phyloP scores from a whole-genome alignment of 2,888 invertebrate species.

The Parnassius orleans region DNA sequence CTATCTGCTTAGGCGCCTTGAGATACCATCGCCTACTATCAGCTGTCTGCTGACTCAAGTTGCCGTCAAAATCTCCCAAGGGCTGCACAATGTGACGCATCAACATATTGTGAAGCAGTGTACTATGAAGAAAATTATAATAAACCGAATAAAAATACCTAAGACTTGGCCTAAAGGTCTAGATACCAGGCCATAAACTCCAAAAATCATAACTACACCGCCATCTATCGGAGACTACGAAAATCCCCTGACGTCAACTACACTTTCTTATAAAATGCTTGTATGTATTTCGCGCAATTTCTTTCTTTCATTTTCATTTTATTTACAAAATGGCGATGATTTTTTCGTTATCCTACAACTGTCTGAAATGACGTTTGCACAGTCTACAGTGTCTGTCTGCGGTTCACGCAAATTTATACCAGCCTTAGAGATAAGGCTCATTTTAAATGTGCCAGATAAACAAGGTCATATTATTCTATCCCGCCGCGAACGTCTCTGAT shows the following conservation, averaged over 20 bases:
- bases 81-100: too few relatives aligned
- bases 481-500: slow-evolving; percentile 21
- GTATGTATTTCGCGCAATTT: slow-evolving; percentile 3
- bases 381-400: not conserved
- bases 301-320: not conserved
- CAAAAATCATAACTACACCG: too few relatives aligned
- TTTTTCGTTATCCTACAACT: slow-evolving; percentile 8
- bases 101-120: too few relatives aligned
- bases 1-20: too few relatives aligned
- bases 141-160: too few relatives aligned
- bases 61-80: too few relatives aligned
- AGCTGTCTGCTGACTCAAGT: too few relatives aligned
- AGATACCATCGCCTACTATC: too few relatives aligned
- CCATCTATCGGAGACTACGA: too few relatives aligned
- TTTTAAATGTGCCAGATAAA: slow-evolving; percentile 22
- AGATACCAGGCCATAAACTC: too few relatives aligned
- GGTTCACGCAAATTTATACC: slow-evolving; percentile 8
- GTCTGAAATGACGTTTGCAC: slow-evolving; percentile 15
- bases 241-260: not conserved
- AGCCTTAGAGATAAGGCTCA: slow-evolving; percentile 17
- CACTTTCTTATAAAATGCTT: slow-evolving; percentile 6
- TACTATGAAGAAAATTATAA: too few relatives aligned
- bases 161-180: too few relatives aligned
- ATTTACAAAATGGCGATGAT: slow-evolving; percentile 2
- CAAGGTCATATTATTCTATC: slow-evolving; percentile 26